Base-by-base conservation (phyloP, 2,888 invertebrate genomes). In the Apamea sordens region DNA sequence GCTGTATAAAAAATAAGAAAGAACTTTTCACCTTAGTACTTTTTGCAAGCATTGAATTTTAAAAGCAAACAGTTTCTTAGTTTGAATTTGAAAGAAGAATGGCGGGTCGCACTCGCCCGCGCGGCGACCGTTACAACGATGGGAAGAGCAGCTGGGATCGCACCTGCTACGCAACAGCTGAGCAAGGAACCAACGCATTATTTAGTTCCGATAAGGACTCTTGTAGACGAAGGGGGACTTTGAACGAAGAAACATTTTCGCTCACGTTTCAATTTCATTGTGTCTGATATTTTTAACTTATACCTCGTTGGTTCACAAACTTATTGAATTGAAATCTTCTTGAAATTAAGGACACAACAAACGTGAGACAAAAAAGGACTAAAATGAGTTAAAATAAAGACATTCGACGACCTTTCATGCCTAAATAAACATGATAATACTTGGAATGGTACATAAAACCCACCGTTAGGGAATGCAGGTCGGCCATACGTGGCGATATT, bases 141-240 rank as follows among this genome's bases (percentile, higher is more conserved):
- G 86, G 72, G 75, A n/a, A 76, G 80, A 79, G 88, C 93, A 93
- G 93, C 93, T 93, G 93, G 78, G 80, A 56, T 68, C 86, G 74
- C 93, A 93, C 93, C 92, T 92, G 93, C 92, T 88, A 73, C 36
- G 36, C 69, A 76, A 86, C 91, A 91, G 91, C 91, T 90, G 89
- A 89, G 80, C 80, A 85, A 87, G 85, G 79, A 87, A 83, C 76
- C 72, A 59, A 69, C 79, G 68, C 64, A 80, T 85, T 86, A 76
- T 79, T 73, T 63, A 63, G 80, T 79, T 79, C 68, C 82, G 69
- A 81, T 83, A 83, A 81, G 47, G 74, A 77, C 77, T 80, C 69
- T 76, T 77, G 63, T 70, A 76, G 36, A 84, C 85, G 70, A 77
- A 76, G 85, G 85, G 85, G 77, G 75, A 80, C 72, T 76, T 63